phyloP scores from a whole-genome alignment of 2,113 vertebrate genomes.

The Synchiropus splendidus region DNA sequence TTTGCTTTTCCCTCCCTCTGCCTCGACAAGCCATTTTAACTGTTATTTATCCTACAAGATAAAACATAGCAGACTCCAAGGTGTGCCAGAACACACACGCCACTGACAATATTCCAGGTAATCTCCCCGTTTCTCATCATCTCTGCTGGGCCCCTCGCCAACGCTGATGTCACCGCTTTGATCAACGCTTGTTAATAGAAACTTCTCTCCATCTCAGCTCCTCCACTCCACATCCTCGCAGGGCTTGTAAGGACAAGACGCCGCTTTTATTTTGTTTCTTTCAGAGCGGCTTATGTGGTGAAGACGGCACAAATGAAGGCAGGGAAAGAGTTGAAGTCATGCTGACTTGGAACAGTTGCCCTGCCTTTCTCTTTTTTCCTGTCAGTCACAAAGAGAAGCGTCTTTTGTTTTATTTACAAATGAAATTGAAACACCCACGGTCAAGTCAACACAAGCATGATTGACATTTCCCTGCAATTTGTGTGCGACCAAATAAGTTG shows the following conservation, averaged over 20 bases:
- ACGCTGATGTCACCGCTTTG: slow-evolving; percentile 1
- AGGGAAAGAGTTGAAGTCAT: slow-evolving; percentile 2
- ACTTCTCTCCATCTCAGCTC: neutral
- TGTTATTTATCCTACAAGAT: slow-evolving; percentile 34
- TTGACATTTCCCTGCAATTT: too few relatives aligned
- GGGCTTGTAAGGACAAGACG: slow-evolving; percentile 18
- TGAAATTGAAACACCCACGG: too few relatives aligned
- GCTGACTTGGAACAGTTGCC: too few relatives aligned
- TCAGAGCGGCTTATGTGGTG: slow-evolving; percentile 9
- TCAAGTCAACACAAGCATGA: too few relatives aligned
- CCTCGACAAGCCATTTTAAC: slow-evolving; percentile 17
- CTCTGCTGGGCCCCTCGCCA: slow-evolving; percentile 1
- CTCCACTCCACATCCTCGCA: slow-evolving; percentile 4
- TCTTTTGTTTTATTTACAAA: too few relatives aligned
- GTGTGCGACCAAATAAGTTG: too few relatives aligned
- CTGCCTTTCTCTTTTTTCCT: too few relatives aligned
- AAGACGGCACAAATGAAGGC: slow-evolving; percentile 2
- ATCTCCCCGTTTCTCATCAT: slow-evolving; percentile 13
- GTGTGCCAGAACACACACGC: slow-evolving; percentile 24
- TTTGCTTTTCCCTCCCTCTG: slow-evolving; percentile 13
- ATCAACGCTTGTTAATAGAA: slow-evolving; percentile 17
- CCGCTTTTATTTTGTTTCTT: slow-evolving; percentile 21
- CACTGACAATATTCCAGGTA: slow-evolving; percentile 27
- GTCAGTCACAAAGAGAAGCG: too few relatives aligned
- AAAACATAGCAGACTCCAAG: slow-evolving; percentile 35